These are phyloP conservation scores for Drosophila insularis DNA, from an alignment of 1,140 invertebrate species.

Conservation along the genomic window DNA sequence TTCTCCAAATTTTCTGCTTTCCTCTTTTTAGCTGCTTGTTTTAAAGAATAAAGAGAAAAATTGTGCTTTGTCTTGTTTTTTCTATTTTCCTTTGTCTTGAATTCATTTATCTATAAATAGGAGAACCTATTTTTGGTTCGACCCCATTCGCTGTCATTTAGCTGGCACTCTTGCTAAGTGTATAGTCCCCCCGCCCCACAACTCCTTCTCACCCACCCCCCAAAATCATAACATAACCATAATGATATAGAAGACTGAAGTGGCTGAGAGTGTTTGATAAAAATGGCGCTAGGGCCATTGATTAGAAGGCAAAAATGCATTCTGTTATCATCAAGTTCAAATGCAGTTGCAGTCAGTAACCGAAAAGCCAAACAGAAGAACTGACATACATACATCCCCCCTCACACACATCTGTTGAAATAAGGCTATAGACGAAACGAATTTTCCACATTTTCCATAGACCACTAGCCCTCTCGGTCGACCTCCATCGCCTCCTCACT, in stretches of 20 bases:
- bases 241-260: slow-evolving; percentile 20
- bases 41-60: slow-evolving; percentile 20
- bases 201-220: neutral
- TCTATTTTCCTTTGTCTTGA: slow-evolving; percentile 33
- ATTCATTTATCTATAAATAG: slow-evolving; percentile 21
- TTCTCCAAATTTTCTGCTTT: neutral
- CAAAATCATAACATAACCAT: neutral
- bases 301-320: slow-evolving; percentile 53
- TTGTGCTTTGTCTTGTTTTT: slow-evolving; percentile 25
- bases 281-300: slow-evolving; percentile 58
- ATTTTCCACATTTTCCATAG: slow-evolving; percentile 57
- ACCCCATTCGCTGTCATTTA: slow-evolving; percentile 26
- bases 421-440: slow-evolving; percentile 54
- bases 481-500: neutral
- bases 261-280: slow-evolving; percentile 38
- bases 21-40: neutral
- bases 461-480: slow-evolving; percentile 28
- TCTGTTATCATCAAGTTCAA: slow-evolving; percentile 52
- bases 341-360: slow-evolving; percentile 21
- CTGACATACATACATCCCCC: slow-evolving; percentile 40
- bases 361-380: slow-evolving; percentile 40
- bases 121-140: neutral
- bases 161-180: slow-evolving; percentile 14
- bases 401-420: slow-evolving; percentile 7
- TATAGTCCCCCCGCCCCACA: neutral